Conservation (phyloP, 2,113 vertebrate species). For the Chamaetylas fuelleborni region DNA sequence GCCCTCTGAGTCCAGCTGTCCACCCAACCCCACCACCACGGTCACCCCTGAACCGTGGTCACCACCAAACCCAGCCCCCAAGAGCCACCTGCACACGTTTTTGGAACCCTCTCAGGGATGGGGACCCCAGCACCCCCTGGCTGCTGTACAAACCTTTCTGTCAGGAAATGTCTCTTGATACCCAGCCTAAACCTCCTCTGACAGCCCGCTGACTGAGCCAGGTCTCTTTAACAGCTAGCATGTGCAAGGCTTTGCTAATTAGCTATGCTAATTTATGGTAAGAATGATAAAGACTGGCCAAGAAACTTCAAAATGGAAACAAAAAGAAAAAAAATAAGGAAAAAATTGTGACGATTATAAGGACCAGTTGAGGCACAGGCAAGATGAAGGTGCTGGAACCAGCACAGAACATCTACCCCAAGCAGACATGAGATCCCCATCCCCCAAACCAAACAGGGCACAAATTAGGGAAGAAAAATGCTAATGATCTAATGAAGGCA, state of each 20-base stretch:
- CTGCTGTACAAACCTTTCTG: neutral
- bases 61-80: too few relatives aligned
- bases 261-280: neutral
- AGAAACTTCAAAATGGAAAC: neutral
- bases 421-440: accelerated
- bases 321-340: neutral
- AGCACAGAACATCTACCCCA: neutral
- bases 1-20: accelerated
- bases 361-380: neutral
- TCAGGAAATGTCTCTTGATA: too few relatives aligned
- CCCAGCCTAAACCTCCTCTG: too few relatives aligned
- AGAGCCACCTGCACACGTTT: accelerated
- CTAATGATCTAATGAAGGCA: neutral
- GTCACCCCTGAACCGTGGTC: accelerated
- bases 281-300: neutral
- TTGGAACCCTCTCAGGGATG: accelerated
- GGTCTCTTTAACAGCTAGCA: neutral
- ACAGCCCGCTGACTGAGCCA: neutral
- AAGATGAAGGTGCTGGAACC: neutral
- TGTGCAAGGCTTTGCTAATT: neutral
- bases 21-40: accelerated
- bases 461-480: neutral
- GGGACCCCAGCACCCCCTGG: neutral
- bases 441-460: neutral
- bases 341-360: accelerated